A percentile compares a stretch with the other conserved stretches of the same genome.
Evolutionary conservation across 2,888 invertebrate genomes (phyloP).

Genomic region (Micoletzkya japonica): DNA sequence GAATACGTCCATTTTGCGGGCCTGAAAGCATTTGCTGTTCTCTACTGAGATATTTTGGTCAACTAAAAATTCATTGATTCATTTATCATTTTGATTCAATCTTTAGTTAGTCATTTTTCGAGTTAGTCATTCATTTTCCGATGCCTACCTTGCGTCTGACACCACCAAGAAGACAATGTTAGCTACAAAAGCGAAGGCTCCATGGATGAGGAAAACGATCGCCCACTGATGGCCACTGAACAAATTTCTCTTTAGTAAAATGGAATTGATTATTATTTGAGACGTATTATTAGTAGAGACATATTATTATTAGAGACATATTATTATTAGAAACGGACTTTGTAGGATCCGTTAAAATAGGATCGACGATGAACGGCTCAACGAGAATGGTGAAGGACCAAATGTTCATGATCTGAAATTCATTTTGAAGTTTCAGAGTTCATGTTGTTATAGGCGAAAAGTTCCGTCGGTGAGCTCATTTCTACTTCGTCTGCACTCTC

Average conservation of each 20-base stretch:
- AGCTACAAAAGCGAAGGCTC: conserved; percentile 33
- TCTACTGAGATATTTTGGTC: neutral
- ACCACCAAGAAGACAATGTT: conserved; percentile 38
- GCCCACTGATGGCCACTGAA: conserved; percentile 40
- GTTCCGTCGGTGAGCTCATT: no score
- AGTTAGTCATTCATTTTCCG: neutral
- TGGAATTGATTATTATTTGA: no score
- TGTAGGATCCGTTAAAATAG: conserved; percentile 36
- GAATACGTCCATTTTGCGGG: neutral
- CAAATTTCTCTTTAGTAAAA: no score
- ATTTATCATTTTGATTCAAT: neutral
- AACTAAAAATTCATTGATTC: neutral
- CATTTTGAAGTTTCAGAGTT: neutral
- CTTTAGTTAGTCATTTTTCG: neutral
- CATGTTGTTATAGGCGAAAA: no score
- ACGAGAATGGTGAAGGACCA: conserved; percentile 43
- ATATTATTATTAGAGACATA: no score
- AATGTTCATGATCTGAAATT: conserved; percentile 44
- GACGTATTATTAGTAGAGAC: no score
- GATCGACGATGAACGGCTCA: conserved; percentile 42
- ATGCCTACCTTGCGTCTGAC: conserved; percentile 33
- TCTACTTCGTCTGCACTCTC: no score
- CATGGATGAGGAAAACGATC: conserved; percentile 40
- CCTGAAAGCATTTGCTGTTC: neutral
- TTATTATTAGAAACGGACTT: neutral